A percentile compares a stretch with the other conserved stretches of the same genome.
Conservation (phyloP, 1,140 invertebrate genomes). For the Drosophila eugracilis region DNA sequence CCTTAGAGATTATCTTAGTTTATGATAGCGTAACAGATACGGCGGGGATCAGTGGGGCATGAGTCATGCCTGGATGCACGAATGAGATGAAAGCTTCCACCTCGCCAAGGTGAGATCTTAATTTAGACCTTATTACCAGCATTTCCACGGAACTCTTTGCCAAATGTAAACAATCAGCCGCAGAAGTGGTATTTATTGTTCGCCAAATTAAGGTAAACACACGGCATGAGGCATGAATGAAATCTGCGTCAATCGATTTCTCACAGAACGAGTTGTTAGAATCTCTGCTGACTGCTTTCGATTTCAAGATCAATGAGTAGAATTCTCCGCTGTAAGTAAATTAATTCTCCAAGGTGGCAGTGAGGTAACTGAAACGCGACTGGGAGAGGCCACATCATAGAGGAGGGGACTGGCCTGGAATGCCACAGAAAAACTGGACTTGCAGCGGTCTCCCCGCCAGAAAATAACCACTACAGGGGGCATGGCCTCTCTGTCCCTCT, state of each 20-base stretch:
- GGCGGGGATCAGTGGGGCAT: constrained; percentile 11
- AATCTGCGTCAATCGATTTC: constrained; percentile 29
- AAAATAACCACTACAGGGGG: not conserved
- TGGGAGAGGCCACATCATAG: constrained; percentile 29
- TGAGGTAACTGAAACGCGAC: not conserved
- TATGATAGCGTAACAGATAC: constrained; percentile 26
- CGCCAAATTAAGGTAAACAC: constrained; percentile 24
- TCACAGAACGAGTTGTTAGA: not conserved
- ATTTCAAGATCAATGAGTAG: not conserved
- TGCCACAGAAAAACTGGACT: constrained; percentile 63
- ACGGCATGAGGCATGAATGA: not conserved
- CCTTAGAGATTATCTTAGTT: constrained; percentile 35
- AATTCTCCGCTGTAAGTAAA: not conserved
- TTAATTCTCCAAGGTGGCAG: not conserved
- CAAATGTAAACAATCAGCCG: constrained; percentile 9
- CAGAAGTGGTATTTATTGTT: constrained; percentile 3
- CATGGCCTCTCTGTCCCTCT: constrained; percentile 8
- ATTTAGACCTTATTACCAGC: constrained; percentile 10
- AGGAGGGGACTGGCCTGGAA: constrained; percentile 33
- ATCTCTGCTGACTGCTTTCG: not conserved
- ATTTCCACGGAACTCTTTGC: not conserved
- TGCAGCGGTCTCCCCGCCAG: constrained; percentile 7
- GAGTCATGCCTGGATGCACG: constrained; percentile 5
- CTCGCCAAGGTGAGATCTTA: constrained; percentile 6
- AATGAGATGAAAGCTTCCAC: not conserved